A percentile compares a stretch with the other conserved stretches of the same genome.
Evolutionary conservation across 2,888 invertebrate genomes (phyloP).

Genomic region (Caenorhabditis sp.): DNA sequence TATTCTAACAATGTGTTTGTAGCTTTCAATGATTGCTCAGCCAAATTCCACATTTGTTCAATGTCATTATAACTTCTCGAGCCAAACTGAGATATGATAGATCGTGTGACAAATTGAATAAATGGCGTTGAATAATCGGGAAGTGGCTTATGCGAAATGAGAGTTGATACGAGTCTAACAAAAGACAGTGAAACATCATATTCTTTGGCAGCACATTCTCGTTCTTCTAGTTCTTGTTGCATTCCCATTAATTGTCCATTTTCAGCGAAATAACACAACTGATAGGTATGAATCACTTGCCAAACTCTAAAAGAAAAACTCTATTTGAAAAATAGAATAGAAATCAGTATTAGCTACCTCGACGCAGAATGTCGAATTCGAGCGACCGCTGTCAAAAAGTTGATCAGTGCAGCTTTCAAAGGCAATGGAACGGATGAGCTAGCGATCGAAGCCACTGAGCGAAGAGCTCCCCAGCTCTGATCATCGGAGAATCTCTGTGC

Average conservation of each 20-base stretch:
- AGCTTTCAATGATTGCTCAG: slow-evolving; percentile 51
- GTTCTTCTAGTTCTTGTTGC: slow-evolving; percentile 64
- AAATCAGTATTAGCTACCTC: slow-evolving; percentile 1
- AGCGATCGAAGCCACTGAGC: slow-evolving; percentile 39
- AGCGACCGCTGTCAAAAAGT: slow-evolving; percentile 58
- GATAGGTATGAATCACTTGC: slow-evolving; percentile 50
- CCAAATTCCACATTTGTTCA: slow-evolving; percentile 64
- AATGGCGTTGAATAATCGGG: slow-evolving; percentile 55
- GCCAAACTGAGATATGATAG: slow-evolving; percentile 57
- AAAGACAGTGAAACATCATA: slow-evolving; percentile 62
- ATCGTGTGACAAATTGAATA: slow-evolving; percentile 54
- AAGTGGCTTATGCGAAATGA: slow-evolving; percentile 46
- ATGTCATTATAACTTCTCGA: slow-evolving; percentile 58
- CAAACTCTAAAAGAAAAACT: slow-evolving; percentile 49
- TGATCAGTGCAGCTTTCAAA: slow-evolving; percentile 52
- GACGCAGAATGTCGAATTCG: slow-evolving; percentile 41
- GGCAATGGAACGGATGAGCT: slow-evolving; percentile 45
- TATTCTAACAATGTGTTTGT: slow-evolving; percentile 56
- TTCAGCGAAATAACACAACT: slow-evolving; percentile 46
- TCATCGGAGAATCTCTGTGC: slow-evolving; percentile 46
- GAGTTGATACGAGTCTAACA: slow-evolving; percentile 50
- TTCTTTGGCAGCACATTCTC: slow-evolving; percentile 52
- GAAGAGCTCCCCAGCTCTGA: slow-evolving; percentile 45
- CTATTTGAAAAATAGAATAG: too few species aligned
- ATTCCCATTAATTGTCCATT: slow-evolving; percentile 53